Percentiles rank a stretch among this genome's conserved stretches.
Evolutionary conservation across 2,888 invertebrate species (phyloP).

Genomic region (Agrotis segetum): DNA sequence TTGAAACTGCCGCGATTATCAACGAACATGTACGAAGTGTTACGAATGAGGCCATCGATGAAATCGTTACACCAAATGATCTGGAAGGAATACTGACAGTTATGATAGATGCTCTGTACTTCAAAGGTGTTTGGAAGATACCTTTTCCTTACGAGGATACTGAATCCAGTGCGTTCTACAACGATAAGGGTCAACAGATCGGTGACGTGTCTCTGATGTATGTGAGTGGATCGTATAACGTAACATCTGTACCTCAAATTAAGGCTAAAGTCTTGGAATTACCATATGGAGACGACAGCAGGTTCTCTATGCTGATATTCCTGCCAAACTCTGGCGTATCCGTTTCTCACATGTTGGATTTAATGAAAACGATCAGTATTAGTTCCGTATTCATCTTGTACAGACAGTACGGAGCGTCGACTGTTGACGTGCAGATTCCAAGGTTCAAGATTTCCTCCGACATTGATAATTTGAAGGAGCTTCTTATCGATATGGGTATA

Average conservation of each 20-base stretch:
- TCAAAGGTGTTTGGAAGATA: slow-evolving; percentile 81
- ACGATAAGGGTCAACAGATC: slow-evolving; percentile 70
- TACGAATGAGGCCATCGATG: slow-evolving; percentile 80
- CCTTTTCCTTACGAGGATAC: slow-evolving; percentile 77
- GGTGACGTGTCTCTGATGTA: slow-evolving; percentile 84
- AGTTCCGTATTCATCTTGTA: slow-evolving; percentile 85
- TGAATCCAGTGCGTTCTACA: slow-evolving; percentile 76
- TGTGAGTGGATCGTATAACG: slow-evolving; percentile 68
- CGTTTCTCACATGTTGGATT: slow-evolving; percentile 84
- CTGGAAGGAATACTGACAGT: slow-evolving; percentile 72
- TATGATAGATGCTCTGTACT: slow-evolving; percentile 82
- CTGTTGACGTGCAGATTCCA: slow-evolving; percentile 91
- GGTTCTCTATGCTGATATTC: slow-evolving; percentile 92
- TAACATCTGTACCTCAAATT: slow-evolving; percentile 66
- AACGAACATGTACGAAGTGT: slow-evolving; percentile 77
- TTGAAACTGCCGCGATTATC: slow-evolving; percentile 71
- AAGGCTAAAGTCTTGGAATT: slow-evolving; percentile 79
- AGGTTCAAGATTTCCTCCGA: slow-evolving; percentile 91
- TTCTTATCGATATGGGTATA: slow-evolving; percentile 83
- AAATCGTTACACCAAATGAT: slow-evolving; percentile 78
- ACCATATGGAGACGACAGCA: slow-evolving; percentile 78
- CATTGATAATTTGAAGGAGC: slow-evolving; percentile 84
- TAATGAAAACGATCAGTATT: slow-evolving; percentile 85
- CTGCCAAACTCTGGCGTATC: slow-evolving; percentile 88
- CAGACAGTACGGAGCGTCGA: slow-evolving; percentile 75